A percentile compares a stretch with the other conserved stretches of the same genome.
Evolutionary conservation across 2,113 vertebrate genomes (phyloP).

Genomic region (Genyomyrus donnyi): DNA sequence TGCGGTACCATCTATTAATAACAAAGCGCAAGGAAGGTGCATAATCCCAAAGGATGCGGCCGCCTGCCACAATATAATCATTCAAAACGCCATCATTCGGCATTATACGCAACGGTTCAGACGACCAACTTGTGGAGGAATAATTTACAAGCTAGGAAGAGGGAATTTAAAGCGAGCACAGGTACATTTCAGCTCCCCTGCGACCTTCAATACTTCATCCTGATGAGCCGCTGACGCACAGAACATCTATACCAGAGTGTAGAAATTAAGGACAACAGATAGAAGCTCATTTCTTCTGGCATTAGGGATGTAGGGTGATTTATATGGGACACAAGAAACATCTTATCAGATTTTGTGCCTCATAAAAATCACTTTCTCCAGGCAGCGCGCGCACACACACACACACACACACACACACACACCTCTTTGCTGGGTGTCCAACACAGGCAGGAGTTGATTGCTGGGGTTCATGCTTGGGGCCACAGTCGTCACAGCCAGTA

Average conservation of each 20-base stretch:
- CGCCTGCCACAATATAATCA: background rate
- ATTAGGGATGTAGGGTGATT: background rate
- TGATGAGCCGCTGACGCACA: background rate
- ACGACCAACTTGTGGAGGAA: background rate
- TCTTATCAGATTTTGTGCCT: background rate
- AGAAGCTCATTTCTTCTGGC: background rate
- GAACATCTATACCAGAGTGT: background rate
- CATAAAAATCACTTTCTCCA: background rate
- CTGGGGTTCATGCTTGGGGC: background rate
- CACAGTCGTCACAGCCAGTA: background rate
- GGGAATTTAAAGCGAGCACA: background rate
- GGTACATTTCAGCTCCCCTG: background rate
- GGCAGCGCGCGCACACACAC: fast-evolving
- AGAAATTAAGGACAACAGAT: background rate
- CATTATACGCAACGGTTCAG: background rate
- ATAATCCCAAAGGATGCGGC: background rate
- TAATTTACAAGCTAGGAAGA: background rate
- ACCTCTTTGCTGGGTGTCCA: background rate
- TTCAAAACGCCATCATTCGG: background rate
- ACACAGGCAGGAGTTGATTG: background rate
- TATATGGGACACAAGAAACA: background rate
- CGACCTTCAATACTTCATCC: background rate
- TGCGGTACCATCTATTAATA: background rate
- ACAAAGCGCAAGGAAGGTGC: background rate
- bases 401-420: background rate